A percentile compares a stretch with the other conserved stretches of the same genome.
Evolutionary conservation across 2,797 vertebrate genomes (phyloP).

Genomic region (Austrolebias charrua): DNA sequence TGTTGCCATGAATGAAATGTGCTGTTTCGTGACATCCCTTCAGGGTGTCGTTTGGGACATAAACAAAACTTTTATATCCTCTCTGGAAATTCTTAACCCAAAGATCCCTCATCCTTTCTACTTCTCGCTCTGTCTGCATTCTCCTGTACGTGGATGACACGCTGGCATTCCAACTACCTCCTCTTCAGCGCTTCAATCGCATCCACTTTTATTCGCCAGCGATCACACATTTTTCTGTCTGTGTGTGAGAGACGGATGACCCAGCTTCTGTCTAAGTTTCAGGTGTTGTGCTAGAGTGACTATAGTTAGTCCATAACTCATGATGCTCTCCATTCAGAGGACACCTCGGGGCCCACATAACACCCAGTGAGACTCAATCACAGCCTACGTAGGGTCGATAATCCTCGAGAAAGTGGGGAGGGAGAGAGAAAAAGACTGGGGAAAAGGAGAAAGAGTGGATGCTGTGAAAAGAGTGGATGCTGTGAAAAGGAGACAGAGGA

Average conservation of each 20-base stretch:
- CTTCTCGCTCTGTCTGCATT: neutral
- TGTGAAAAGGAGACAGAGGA: constrained; percentile 31
- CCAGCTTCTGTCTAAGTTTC: constrained; percentile 54
- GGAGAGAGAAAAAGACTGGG: constrained; percentile 51
- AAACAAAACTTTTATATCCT: neutral
- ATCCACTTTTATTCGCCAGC: constrained; percentile 10
- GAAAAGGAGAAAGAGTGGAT: constrained; percentile 37
- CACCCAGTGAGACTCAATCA: constrained; percentile 82
- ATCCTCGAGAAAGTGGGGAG: constrained; percentile 72
- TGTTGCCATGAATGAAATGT: neutral
- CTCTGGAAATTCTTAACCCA: neutral
- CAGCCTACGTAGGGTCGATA: constrained; percentile 81
- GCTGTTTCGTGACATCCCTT: neutral
- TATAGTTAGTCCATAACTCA: constrained; percentile 80
- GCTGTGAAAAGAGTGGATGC: constrained; percentile 28
- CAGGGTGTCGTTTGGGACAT: neutral
- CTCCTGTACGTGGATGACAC: neutral
- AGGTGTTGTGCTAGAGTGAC: constrained; percentile 74
- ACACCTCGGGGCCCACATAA: constrained; percentile 79
- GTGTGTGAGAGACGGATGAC: constrained; percentile 20
- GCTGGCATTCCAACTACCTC: neutral
- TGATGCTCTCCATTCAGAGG: constrained; percentile 79
- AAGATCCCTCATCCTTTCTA: neutral
- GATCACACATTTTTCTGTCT: constrained; percentile 13
- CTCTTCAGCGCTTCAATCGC: constrained; percentile 4